These are phyloP conservation scores for Parauchenoglanis ngamensis DNA, from an alignment of 2,797 vertebrate genomes.

Conservation along the genomic window DNA sequence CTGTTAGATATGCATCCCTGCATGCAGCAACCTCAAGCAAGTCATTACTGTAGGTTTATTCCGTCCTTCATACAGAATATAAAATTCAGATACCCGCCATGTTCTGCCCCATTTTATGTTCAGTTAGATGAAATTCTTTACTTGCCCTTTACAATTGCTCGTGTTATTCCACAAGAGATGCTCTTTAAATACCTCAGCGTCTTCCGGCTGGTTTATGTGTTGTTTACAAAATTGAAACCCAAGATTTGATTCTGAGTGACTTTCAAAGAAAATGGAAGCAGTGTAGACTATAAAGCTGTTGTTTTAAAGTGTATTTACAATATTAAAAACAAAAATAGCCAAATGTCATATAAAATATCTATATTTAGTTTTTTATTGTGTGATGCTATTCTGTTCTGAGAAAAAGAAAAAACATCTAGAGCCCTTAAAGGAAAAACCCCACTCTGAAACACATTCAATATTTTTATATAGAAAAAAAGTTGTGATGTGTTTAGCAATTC, in stretches of 20 bases:
- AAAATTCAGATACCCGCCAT: background rate
- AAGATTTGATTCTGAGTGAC: background rate
- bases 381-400: background rate
- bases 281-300: constrained; percentile 7
- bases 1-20: background rate
- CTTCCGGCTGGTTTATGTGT: background rate
- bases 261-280: constrained; percentile 22
- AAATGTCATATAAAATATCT: background rate
- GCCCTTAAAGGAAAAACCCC: background rate
- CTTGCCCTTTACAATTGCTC: background rate
- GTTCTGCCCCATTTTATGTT: background rate
- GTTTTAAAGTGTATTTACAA: background rate
- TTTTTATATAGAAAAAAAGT: background rate
- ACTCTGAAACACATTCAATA: background rate
- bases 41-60: background rate
- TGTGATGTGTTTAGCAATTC: background rate
- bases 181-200: background rate
- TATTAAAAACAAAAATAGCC: too few relatives aligned
- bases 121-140: background rate
- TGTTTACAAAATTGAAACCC: background rate
- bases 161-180: background rate
- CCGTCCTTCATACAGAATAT: background rate
- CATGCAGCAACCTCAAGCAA: background rate
- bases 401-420: too few relatives aligned
- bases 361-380: background rate